Evolutionary conservation across 2,888 invertebrate genomes (phyloP).

Genomic region (Caenorhabditis sp.): DNA sequence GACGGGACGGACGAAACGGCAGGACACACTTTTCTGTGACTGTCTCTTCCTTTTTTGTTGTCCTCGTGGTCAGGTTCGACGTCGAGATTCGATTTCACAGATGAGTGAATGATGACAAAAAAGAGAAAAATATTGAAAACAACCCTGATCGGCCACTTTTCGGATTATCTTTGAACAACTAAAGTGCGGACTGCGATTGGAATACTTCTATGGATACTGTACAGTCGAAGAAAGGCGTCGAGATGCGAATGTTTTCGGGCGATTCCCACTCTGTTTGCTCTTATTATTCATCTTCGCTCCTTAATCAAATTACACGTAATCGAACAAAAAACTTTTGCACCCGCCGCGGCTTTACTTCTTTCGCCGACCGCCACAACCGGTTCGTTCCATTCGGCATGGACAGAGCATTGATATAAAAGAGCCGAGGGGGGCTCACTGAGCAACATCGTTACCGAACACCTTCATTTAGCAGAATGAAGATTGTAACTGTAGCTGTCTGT

Average conservation of each 20-base stretch:
- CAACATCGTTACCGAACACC: neutral
- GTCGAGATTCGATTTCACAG: conserved; percentile 38
- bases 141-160: conserved; percentile 8
- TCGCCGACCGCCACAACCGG: conserved; percentile 27
- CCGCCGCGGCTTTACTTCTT: conserved; percentile 6
- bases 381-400: conserved; percentile 2
- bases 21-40: conserved; percentile 26
- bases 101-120: conserved; percentile 34
- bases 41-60: neutral
- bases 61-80: too few relatives aligned
- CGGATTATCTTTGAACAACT: too few relatives aligned
- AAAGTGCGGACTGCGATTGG: neutral
- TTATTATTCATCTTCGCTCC: conserved; percentile 22
- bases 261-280: conserved; percentile 29
- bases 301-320: conserved; percentile 28
- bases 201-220: conserved; percentile 3
- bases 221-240: too few relatives aligned
- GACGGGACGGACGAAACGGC: conserved; percentile 21
- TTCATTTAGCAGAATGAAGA: neutral
- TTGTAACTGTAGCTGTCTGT: conserved; percentile 8
- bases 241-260: conserved; percentile 17
- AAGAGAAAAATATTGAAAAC: neutral
- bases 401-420: conserved; percentile 6
- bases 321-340: conserved; percentile 28
- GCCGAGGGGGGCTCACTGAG: neutral